Evolutionary conservation across 30 jellyfish, hydroid and myxozoan genomes (phyloP), one percentile per base, ranked within the genome.

Genomic region (Pelagia noctiluca): DNA sequence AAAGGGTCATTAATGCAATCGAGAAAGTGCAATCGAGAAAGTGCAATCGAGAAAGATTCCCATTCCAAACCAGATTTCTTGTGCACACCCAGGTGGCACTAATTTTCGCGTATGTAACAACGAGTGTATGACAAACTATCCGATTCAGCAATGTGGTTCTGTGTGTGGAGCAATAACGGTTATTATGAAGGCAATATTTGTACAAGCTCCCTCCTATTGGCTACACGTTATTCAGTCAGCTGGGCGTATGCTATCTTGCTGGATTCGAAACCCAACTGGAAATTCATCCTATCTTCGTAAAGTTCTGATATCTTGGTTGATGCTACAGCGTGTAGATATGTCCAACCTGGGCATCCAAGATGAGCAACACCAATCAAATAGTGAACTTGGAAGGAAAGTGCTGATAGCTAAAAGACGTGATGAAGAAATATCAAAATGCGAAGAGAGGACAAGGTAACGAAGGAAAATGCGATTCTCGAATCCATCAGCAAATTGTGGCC

Each of bases 141-240:
- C 82, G 23, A 70, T 70, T 53, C 65, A 70, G 66, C 65, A 35
- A 70, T 70, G 82, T 28, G 66, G 82, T 33, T 5, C 35, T 70
- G 35, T 70, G 19, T 70, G 82, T 0, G 67, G 82, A 16, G 37
- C 82, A 19, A 37, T 70, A 3, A 18, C 37, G 31, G 66, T 70
- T 38, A 64, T 70, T 66, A 70, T 70, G 82, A 66, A 64, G 38
- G 66, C 82, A 70, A 38, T 70, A 34, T 70, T 70, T 70, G 82
- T 70, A 34, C 19, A 70, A n/a, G 34, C 67, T 19, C 82, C 82
- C 30, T 25, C 82, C 13, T 70, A 34, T 28, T 70, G 82, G 82
- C 33, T 19, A 38, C 22, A 70, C 37, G 67, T 70, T 38, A 29
- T 70, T 21, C 82, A 70, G 37, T 70, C 82, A 22, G n/a, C 67